Evolutionary conservation across 2,113 vertebrate genomes (phyloP).

Genomic region (Aleadryas rufinucha): DNA sequence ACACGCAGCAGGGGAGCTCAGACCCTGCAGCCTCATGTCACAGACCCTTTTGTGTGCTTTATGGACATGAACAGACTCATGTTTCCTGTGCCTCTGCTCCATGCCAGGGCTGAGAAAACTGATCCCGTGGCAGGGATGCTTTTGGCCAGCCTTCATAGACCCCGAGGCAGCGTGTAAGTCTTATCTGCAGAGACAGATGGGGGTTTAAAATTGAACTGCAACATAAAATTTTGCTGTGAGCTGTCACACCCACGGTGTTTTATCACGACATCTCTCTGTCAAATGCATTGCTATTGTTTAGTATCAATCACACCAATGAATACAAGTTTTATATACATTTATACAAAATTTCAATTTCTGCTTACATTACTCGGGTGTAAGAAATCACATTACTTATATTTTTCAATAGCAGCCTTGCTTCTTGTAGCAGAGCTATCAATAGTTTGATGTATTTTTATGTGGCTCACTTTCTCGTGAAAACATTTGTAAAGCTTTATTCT

Average conservation of each 20-base stretch:
- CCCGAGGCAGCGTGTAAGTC: not conserved
- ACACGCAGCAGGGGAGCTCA: not conserved
- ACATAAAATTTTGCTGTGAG: not conserved
- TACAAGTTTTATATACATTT: not conserved
- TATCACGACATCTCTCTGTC: not conserved
- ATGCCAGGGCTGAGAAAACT: not conserved
- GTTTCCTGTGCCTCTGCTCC: not conserved
- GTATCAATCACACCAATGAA: not conserved
- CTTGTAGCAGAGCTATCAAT: not conserved
- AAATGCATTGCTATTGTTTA: conserved; percentile 9
- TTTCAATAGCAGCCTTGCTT: not conserved
- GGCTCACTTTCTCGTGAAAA: not conserved
- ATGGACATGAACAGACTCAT: not conserved
- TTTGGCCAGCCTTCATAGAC: not conserved
- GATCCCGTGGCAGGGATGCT: not conserved
- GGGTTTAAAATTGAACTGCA: conserved; percentile 2
- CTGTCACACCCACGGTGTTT: not conserved
- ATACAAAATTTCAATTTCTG: conserved; percentile 12
- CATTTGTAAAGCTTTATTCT: not conserved
- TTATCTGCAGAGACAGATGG: not conserved
- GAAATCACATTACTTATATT: not conserved
- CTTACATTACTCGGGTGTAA: not conserved
- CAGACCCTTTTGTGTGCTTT: not conserved
- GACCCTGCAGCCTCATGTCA: not conserved
- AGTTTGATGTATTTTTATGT: not conserved